Evolutionary conservation across 2,113 vertebrate species (phyloP), one percentile per base, ranked within the genome.

Genomic region (Mystacornis crossleyi): DNA sequence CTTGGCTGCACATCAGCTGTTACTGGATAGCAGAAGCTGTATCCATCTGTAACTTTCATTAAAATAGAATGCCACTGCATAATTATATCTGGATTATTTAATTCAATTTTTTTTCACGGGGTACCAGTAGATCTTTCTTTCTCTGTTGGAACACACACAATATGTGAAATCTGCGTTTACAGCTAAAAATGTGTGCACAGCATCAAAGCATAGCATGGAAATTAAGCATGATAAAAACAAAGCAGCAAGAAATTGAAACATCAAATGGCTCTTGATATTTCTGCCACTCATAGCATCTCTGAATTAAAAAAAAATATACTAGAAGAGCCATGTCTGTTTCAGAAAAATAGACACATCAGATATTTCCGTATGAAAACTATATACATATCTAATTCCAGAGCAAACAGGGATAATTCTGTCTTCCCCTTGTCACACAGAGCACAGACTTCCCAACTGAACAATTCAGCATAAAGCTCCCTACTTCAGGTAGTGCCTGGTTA

Each of bases 1-100:
- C 90, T 95, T 92, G 94, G 89, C 81, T 93, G 80, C 78, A 95
- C 90, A 83, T 95, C 89, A 95, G 95, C 81, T 95, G 70, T 81
- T 94, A 90, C 80, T 93, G 88, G 92, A 86, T 64, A 83, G 86
- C 90, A 97, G 88, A 96, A 97, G 75, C 65, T 94, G 70, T 71
- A 92, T 84, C 94, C 89, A 95, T 95, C 94, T 97, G 94, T 95
- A 96, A 89, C 78, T 96, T 96, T 48, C 73, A 93, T 96, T 96
- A 93, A 96, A 95, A 94, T 95, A 96, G 92, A 96, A 93, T 81
- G 55, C 51, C 73, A 85, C 82, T 78, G 81, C 65, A 90, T 96
- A 91, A 94, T 96, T 96, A 84, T 92, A 91, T 74, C 62, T 87
- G 55, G 61, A 71, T 57, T 91, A 84, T 92, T 74, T 12, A 47